Conservation (phyloP, 1,140 invertebrate species). For the Lepidurus packardi region DNA sequence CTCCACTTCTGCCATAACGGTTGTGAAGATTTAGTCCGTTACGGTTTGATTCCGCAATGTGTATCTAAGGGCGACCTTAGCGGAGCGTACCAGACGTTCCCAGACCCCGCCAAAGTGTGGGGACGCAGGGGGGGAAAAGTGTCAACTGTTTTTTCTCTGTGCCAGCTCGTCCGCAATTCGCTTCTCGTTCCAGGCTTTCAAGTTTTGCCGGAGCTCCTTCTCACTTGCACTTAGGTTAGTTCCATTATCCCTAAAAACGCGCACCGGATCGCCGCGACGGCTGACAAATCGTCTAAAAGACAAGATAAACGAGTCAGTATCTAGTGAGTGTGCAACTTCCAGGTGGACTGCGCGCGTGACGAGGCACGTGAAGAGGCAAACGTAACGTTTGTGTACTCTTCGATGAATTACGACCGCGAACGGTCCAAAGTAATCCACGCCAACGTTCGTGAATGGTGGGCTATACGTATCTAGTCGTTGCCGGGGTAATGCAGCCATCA, state of each 20-base stretch:
- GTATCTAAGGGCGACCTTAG: conserved; percentile 35
- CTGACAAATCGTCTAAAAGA: background rate
- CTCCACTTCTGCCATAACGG: conserved; percentile 37
- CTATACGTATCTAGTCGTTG: too few species aligned
- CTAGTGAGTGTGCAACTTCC: too few species aligned
- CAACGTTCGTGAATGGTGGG: too few species aligned
- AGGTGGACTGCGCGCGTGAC: too few species aligned
- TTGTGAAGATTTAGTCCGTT: conserved; percentile 31
- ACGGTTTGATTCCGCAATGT: conserved; percentile 24
- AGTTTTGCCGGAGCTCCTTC: background rate
- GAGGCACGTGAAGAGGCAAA: too few species aligned
- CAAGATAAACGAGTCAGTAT: too few species aligned
- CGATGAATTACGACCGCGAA: too few species aligned
- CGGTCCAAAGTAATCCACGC: too few species aligned
- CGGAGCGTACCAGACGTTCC: too few species aligned
- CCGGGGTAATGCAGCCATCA: background rate
- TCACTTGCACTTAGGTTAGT: conserved; percentile 25
- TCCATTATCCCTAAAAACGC: conserved; percentile 2
- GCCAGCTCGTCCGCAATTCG: background rate
- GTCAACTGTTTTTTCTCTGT: background rate
- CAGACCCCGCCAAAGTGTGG: conserved; percentile 17
- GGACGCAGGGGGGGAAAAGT: conserved; percentile 22
- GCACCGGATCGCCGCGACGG: background rate
- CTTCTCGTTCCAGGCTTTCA: background rate
- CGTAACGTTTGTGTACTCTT: too few species aligned